These are phyloP conservation scores for Callipepla squamata DNA, from an alignment of 2,113 vertebrate genomes.

Conservation along the genomic window DNA sequence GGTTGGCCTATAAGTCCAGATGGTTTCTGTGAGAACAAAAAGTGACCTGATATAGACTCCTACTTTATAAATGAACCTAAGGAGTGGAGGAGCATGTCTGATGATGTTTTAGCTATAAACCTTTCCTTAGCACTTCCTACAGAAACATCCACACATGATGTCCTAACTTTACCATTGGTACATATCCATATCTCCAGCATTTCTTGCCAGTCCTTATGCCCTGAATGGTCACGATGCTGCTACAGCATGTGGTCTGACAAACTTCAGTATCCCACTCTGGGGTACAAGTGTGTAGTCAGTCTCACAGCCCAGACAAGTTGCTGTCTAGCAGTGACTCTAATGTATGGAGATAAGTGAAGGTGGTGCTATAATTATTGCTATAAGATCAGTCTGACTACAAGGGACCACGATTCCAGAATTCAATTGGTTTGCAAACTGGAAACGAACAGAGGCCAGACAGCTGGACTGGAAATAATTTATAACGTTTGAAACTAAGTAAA, in stretches of 20 bases:
- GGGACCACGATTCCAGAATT: fast-evolving
- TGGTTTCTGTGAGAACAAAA: neutral
- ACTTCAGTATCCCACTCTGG: neutral
- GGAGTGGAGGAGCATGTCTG: fast-evolving
- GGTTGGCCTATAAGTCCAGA: neutral
- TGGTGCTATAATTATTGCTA: fast-evolving
- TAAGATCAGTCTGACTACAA: neutral
- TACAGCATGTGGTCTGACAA: neutral
- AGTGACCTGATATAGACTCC: neutral
- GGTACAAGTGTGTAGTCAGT: fast-evolving
- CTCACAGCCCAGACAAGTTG: neutral
- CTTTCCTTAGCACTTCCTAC: neutral
- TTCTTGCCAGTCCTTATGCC: neutral
- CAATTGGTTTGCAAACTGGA: neutral
- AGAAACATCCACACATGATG: fast-evolving
- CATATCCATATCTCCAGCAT: fast-evolving
- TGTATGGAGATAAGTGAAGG: neutral
- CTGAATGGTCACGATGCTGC: fast-evolving
- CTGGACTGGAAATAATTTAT: neutral
- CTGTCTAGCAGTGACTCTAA: fast-evolving
- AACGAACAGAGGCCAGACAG: neutral
- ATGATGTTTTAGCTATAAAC: neutral
- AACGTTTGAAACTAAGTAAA: neutral
- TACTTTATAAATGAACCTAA: neutral
- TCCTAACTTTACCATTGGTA: no score